phyloP scores from a whole-genome alignment of 2,797 vertebrate species.

The Cuniculus paca region DNA sequence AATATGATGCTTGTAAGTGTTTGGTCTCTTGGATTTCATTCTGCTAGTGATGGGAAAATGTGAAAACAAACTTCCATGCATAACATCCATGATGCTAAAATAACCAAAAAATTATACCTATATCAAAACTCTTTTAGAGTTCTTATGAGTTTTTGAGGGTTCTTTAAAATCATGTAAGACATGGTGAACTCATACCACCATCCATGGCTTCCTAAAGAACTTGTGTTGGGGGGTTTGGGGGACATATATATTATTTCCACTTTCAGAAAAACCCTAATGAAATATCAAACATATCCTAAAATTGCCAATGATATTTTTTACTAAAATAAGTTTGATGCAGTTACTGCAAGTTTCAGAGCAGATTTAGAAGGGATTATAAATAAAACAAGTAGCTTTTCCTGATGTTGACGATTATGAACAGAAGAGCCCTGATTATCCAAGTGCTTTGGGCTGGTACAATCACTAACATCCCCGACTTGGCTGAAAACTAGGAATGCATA shows the following conservation, averaged over 20 bases:
- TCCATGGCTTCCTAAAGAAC: conserved; percentile 81
- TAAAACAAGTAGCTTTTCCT: conserved; percentile 74
- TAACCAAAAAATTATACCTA: conserved; percentile 68
- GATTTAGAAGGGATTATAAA: conserved; percentile 74
- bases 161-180: conserved; percentile 74
- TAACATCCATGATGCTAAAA: conserved; percentile 74
- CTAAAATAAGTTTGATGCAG: conserved; percentile 71
- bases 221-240: conserved; percentile 71
- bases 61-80: conserved; percentile 78
- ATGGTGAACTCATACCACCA: conserved; percentile 71
- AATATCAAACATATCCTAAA: conserved; percentile 66
- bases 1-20: conserved; percentile 86
- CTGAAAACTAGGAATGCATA: conserved; percentile 89
- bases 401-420: conserved; percentile 77
- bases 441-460: conserved; percentile 86
- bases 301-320: conserved; percentile 35
- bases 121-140: conserved; percentile 77
- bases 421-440: conserved; percentile 88
- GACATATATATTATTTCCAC: conserved; percentile 49
- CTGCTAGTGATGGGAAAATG: conserved; percentile 79
- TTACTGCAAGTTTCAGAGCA: conserved; percentile 79
- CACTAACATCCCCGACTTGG: conserved; percentile 86
- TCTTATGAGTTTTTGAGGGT: conserved; percentile 70
- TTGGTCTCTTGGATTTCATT: conserved; percentile 88
- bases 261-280: conserved; percentile 79